Base-by-base conservation (phyloP, 2,888 invertebrate genomes). In the Dryomyza anilis region DNA sequence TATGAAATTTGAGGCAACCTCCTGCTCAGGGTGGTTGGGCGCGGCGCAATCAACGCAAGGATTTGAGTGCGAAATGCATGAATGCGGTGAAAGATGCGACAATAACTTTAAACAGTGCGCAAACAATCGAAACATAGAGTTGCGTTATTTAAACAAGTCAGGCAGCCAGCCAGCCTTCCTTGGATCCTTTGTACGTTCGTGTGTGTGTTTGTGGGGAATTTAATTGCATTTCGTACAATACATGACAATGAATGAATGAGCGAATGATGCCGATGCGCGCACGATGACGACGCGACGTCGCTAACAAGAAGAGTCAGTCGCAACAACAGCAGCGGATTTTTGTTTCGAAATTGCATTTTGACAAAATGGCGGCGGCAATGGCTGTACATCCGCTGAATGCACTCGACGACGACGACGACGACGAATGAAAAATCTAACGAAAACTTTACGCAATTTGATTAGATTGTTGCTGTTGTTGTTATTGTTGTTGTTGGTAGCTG, bases 261-360 rank as follows among this genome's bases (percentile, higher is more conserved):
- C n/a, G n/a, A n/a, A n/a, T n/a, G n/a, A n/a, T n/a, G n/a, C n/a
- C n/a, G n/a, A n/a, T n/a, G n/a, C n/a, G n/a, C n/a, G n/a, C n/a
- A n/a, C n/a, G n/a, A n/a, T n/a, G n/a, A 39, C 39, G n/a, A 7
- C 39, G 39, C 7, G n/a, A n/a, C 39, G n/a, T 7, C 33, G 12
- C 7, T 12, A 33, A 33, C 33, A 33, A 12, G 33, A 7, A 12
- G 33, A 33, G 33, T n/a, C 33, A 8, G 33, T 12, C 12, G 33
- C 12, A 14, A 8, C 23, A 19, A 23, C 14, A 46, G 21, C 46
- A 46, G 21, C 19, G 12, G 33, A n/a, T n/a, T 58, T 58, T 58
- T 45, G 27, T 58, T 45, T 39, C 16, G 30, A 58, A 58, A 58
- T 45, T 58, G 58, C 58, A 58, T 46, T 58, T 19, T 12, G 45